Base-by-base conservation (phyloP, 2,888 invertebrate genomes). In the Drosophila lutescens region DNA sequence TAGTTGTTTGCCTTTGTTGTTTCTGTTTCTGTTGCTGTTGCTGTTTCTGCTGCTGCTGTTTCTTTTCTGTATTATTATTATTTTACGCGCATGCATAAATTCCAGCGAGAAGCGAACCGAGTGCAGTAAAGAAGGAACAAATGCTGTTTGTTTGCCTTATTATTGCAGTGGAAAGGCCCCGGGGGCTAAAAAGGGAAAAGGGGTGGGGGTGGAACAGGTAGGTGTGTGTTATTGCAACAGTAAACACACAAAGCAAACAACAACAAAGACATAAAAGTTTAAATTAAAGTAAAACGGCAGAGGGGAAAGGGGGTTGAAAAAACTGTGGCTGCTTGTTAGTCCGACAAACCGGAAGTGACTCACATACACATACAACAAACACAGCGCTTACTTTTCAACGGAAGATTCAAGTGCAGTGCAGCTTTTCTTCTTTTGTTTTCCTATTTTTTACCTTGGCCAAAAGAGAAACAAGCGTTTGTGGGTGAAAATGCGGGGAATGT, bases 61-160 rank as follows among this genome's bases (percentile, higher is more conserved):
- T 49, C 46, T 60, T 60, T 70, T 34, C 53, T 57, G 61, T 86
- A 67, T 79, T 87, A 77, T 81, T 82, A 79, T 81, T 85, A 77
- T 85, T 81, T 77, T 79, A 83, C 63, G 74, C 77, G 74, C 83
- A 62, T 83, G 80, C 75, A 82, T 68, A 79, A 75, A 79, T 77
- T 82, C 66, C 40, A 54, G 54, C 41, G 26, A 12, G 32, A 34
- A 60, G 68, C 26, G 20, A 73, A 41, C 5, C 26, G 51, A 68
- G 40, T 58, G 50, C 70, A 56, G 57, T 26, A 68, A 57, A 69
- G 50, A 68, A 51, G 44, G 51, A 68, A 53, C 58, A 56, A 58
- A 49, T 66, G 50, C 36, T 70, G 44, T 51, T 68, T 68, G 70
- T 51, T 58, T 46, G 70, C 70, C 68, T 69, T 68, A 68, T 68